These are phyloP conservation scores for Orchesella cincta DNA, from an alignment of 1,140 invertebrate genomes.

Conservation along the genomic window DNA sequence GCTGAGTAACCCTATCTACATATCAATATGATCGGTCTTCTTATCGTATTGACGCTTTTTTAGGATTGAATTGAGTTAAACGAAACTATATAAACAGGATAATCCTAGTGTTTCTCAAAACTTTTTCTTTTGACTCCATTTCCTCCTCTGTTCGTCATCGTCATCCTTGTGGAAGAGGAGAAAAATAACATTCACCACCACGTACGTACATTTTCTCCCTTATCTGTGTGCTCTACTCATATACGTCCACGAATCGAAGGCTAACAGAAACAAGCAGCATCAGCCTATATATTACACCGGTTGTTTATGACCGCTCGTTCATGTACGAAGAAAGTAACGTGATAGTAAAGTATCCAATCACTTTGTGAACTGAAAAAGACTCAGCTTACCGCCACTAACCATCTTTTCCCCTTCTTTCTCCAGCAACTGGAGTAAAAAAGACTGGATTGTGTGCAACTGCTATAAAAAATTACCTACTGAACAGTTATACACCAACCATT, in stretches of 20 bases:
- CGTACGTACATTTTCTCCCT: background rate
- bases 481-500: background rate
- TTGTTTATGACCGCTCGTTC: slow-evolving; percentile 10
- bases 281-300: background rate
- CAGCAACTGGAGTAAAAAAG: background rate
- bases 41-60: background rate
- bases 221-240: background rate
- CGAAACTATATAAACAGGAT: background rate
- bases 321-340: background rate
- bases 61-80: background rate
- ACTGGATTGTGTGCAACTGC: no score
- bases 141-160: background rate
- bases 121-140: background rate
- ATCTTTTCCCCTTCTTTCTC: background rate
- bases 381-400: background rate
- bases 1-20: background rate
- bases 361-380: background rate
- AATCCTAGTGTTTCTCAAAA: background rate
- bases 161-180: slow-evolving; percentile 3
- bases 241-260: background rate
- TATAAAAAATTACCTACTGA: background rate
- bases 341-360: background rate
- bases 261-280: background rate
- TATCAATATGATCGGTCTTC: background rate
- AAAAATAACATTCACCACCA: background rate